phyloP scores from a whole-genome alignment of 2,888 invertebrate species.

The Ophioninae sp. region DNA sequence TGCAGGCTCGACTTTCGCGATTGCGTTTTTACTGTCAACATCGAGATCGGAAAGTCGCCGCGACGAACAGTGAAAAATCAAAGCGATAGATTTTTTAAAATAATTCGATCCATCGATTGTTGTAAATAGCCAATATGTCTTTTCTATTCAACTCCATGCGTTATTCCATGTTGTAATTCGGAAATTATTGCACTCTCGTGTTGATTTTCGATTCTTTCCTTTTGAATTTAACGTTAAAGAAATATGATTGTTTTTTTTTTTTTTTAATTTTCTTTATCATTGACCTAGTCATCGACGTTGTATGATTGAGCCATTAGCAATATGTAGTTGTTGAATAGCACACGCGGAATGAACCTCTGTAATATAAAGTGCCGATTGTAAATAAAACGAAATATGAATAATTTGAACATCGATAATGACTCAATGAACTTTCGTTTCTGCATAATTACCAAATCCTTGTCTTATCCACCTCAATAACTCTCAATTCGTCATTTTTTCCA shows the following conservation, averaged over 20 bases:
- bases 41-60: not conserved
- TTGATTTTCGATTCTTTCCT: conserved; percentile 18
- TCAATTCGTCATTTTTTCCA: not conserved
- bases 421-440: conserved; percentile 6
- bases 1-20: conserved; percentile 9
- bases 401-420: conserved; percentile 30
- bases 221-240: conserved; percentile 36
- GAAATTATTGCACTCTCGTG: conserved; percentile 31
- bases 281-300: conserved; percentile 52
- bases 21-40: conserved; percentile 10
- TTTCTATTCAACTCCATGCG: conserved; percentile 24
- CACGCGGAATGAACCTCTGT: conserved; percentile 66
- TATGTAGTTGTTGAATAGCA: conserved; percentile 71
- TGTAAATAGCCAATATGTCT: conserved; percentile 11
- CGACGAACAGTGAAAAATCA: not conserved
- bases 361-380: conserved; percentile 76
- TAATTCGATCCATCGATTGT: not conserved
- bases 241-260: conserved; percentile 4
- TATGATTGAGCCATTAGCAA: conserved; percentile 48
- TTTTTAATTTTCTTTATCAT: conserved; percentile 23
- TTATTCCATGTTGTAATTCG: conserved; percentile 40
- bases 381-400: conserved; percentile 68
- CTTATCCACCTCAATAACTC: not conserved
- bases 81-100: not conserved
- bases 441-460: not conserved